Evolutionary conservation across 2,113 vertebrate genomes (phyloP).

Genomic region (Glaucidium brasilianum): DNA sequence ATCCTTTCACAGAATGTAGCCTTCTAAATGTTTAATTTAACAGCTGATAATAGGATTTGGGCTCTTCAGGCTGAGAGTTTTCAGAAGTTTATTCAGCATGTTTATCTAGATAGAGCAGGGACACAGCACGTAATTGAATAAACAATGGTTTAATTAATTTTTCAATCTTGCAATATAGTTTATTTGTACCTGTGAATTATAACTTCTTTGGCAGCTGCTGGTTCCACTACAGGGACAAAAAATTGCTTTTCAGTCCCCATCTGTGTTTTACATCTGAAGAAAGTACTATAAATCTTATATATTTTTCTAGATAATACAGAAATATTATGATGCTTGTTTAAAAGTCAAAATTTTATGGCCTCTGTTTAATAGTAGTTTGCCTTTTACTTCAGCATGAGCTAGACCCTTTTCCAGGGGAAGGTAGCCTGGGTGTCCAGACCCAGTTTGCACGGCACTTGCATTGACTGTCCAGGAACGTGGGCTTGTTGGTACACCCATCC

Average conservation of each 20-base stretch:
- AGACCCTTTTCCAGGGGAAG: not conserved
- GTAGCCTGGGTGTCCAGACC: not conserved
- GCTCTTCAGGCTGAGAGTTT: not conserved
- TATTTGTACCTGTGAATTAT: not conserved
- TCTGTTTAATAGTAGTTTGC: not conserved
- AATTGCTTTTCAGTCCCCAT: not conserved
- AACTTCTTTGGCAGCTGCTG: not conserved
- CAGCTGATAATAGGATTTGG: not conserved
- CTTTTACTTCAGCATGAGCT: not conserved
- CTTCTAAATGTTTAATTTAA: conserved; percentile 5
- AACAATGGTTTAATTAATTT: conserved; percentile 22
- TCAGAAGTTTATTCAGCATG: conserved; percentile 1
- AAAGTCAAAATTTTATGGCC: not conserved
- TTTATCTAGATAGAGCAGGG: not conserved
- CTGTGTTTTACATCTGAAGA: not conserved
- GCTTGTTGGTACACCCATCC: accelerated
- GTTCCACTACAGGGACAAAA: not conserved
- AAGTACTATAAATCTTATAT: not conserved
- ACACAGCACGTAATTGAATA: not conserved
- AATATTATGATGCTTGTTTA: not conserved
- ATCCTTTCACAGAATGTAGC: not conserved
- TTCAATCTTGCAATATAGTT: not conserved
- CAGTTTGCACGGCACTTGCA: not conserved
- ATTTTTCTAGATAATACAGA: not conserved
- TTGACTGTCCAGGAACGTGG: accelerated